Percentiles rank a stretch among this genome's conserved stretches.
phyloP scores from a whole-genome alignment of 2,888 invertebrate genomes.

The Malachius bipustulatus region DNA sequence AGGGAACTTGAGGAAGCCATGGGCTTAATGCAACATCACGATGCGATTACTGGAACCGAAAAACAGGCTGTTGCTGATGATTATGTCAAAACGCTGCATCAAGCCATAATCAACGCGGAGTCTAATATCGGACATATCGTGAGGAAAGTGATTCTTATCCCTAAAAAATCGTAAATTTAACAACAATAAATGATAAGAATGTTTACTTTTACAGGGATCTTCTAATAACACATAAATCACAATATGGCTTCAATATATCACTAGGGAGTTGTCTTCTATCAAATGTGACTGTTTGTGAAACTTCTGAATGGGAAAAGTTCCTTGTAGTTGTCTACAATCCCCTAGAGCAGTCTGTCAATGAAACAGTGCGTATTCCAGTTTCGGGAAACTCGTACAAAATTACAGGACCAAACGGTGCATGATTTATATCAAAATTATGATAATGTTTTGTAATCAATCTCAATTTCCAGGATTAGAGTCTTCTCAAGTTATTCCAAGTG shows the following conservation, averaged over 20 bases:
- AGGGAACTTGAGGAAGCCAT: constrained; percentile 53
- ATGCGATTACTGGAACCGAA: constrained; percentile 45
- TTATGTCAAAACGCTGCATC: constrained; percentile 29
- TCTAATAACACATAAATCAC: no score
- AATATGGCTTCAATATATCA: no score
- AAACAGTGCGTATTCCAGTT: constrained; percentile 54
- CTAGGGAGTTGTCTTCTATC: constrained; percentile 38
- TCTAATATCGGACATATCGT: neutral
- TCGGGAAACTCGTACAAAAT: no score
- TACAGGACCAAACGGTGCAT: no score
- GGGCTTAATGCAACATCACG: constrained; percentile 81
- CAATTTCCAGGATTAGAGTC: neutral
- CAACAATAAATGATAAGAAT: no score
- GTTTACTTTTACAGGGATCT: no score
- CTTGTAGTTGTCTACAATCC: constrained; percentile 72
- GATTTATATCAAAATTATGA: no score
- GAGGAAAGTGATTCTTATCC: no score
- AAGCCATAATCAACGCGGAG: neutral
- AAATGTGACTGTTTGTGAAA: constrained; percentile 64
- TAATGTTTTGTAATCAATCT: no score
- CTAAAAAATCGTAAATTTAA: no score
- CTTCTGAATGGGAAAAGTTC: constrained; percentile 51
- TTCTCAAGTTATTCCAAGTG: neutral
- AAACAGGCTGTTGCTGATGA: constrained; percentile 35
- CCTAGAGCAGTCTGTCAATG: constrained; percentile 46